These are phyloP conservation scores for Sebastes schlegelii DNA, from an alignment of 2,113 vertebrate genomes.

Conservation along the genomic window DNA sequence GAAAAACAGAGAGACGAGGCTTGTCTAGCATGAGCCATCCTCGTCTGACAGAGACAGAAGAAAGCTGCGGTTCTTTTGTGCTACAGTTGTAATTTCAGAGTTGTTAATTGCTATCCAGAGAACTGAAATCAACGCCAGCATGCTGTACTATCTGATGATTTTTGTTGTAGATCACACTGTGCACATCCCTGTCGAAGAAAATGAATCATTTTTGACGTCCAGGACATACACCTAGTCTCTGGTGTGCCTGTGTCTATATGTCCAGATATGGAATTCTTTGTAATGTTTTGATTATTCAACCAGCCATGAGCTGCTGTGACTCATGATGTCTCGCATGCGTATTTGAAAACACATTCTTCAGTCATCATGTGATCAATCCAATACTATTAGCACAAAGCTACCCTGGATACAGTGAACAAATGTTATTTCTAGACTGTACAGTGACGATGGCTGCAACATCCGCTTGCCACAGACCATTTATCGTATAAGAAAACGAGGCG, in stretches of 20 bases:
- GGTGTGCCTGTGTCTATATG: constrained; percentile 14
- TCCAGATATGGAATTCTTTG: constrained; percentile 37
- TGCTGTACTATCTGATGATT: constrained; percentile 19
- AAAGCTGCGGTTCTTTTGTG: constrained; percentile 36
- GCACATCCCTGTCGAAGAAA: constrained; percentile 2
- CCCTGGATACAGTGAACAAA: constrained; percentile 5
- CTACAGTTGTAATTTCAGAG: constrained; percentile 46
- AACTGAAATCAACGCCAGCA: constrained; percentile 36
- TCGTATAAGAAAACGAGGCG: constrained; percentile 18
- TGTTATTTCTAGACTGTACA: constrained; percentile 5
- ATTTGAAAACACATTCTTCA: constrained; percentile 16
- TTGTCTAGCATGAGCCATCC: constrained; percentile 16
- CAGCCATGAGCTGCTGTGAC: constrained; percentile 25
- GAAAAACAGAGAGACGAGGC: neutral
- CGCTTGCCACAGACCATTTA: constrained; percentile 1
- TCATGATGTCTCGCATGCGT: constrained; percentile 14
- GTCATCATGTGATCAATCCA: constrained; percentile 26
- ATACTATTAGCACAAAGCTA: neutral
- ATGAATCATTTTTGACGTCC: constrained; percentile 28
- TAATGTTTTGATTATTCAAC: constrained; percentile 40
- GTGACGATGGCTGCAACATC: constrained; percentile 35
- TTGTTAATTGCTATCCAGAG: constrained; percentile 47
- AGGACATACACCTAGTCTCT: neutral
- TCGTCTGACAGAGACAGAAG: constrained; percentile 13
- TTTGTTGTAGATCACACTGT: constrained; percentile 13